Base-by-base conservation (phyloP, 1,140 invertebrate species). In the Drosophila orosa region DNA sequence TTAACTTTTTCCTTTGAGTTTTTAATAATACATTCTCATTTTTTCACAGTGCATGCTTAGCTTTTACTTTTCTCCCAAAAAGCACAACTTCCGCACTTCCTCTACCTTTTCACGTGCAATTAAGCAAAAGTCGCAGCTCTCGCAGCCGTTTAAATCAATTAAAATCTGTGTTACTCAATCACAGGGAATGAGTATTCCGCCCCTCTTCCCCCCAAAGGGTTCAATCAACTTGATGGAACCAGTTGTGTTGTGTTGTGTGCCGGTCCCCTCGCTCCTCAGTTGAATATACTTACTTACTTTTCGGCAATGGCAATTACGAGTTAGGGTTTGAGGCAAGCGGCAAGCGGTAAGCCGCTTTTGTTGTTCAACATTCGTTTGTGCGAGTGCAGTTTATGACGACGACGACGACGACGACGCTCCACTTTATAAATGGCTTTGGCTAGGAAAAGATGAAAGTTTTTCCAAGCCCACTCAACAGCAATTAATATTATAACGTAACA, bases 221-320 rank as follows among this genome's bases (percentile, higher is more conserved):
- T 84, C 81, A 84, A 57, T 84, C 77, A 84, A 84, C 81, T 85
- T 80, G 80, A 75, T 42, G 75, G 59, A 80, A 80, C 81, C 80
- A 82, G 80, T 84, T 84, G 52, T 29, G 19, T 37, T 39, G 29
- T n/a, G n/a, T n/a, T 25, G 44, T 15, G 15, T 35, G 35, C 15
- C 15, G n/a, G 3, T 15, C 12, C 31, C 44, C 24, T 19, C 29
- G 12, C 39, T 31, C 59, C 24, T 22, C 47, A 13, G 19, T 37
- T 7, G n/a, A 45, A 62, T 61, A 22, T 5, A 29, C 24, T 48
- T 24, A 47, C 45, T 27, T 33, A 17, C 25, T 84, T 85, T 84
- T 80, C 58, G 80, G 75, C 72, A 83, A 76, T 77, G 77, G 73
- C 81, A 85, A 84, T 84, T 84, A 84, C 77, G 75, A 71, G 71